A percentile compares a stretch with the other conserved stretches of the same genome.
Conservation (phyloP, 2,888 invertebrate genomes). For the Pammene aurita region DNA sequence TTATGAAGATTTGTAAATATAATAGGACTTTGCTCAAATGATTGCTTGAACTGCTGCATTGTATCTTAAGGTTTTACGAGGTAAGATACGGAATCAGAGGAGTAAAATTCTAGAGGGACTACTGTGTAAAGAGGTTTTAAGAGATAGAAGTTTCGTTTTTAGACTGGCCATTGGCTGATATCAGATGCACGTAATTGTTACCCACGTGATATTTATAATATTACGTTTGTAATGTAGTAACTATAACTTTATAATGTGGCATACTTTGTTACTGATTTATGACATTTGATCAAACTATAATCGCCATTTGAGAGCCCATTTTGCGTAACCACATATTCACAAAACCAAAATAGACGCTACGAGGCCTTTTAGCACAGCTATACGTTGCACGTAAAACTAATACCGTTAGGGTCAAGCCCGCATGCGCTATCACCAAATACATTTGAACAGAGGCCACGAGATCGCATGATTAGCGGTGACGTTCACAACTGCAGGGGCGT, state of each 20-base stretch:
- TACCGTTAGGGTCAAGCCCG: constrained; percentile 26
- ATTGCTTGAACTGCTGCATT: neutral
- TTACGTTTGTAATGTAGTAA: no score
- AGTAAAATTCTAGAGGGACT: no score
- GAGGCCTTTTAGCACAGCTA: constrained; percentile 12
- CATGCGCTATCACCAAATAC: constrained; percentile 38
- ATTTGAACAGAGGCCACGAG: constrained; percentile 41
- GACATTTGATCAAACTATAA: neutral
- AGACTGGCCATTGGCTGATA: no score
- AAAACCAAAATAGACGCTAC: neutral
- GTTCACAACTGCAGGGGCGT: constrained; percentile 34
- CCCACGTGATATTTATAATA: no score
- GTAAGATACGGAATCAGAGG: no score
- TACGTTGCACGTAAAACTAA: constrained; percentile 30
- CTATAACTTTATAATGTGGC: neutral
- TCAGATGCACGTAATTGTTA: no score
- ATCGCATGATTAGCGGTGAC: constrained; percentile 41
- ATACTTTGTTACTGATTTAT: no score
- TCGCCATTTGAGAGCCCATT: neutral
- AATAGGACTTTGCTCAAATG: no score
- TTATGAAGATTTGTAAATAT: neutral
- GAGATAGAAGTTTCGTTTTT: no score
- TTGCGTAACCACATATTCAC: constrained; percentile 1
- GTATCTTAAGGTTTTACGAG: no score
- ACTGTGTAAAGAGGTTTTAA: no score